Base-by-base conservation (phyloP, 2,797 vertebrate genomes). In the Melanotaenia trifasciata region DNA sequence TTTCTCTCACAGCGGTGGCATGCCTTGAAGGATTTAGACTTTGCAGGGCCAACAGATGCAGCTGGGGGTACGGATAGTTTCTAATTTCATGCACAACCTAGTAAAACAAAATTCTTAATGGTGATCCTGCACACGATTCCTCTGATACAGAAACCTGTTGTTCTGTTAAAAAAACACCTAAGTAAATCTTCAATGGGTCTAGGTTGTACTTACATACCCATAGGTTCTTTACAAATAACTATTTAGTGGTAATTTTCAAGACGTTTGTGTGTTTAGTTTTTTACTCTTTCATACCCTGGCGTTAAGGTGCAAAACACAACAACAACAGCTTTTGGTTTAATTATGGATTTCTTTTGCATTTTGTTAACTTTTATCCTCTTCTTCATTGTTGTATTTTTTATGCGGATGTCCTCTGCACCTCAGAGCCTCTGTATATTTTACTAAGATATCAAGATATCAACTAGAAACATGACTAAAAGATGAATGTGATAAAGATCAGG, bases 61-160 rank as follows among this genome's bases (percentile, higher is more conserved):
- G 95, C 92, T 98, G 98, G 53, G 98, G 97, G 83, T 98, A 99
- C 1, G 97, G 97, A 81, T 99, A 98, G 91, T 97, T 99, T 95
- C 98, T 95, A 92, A 99, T 97, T 93, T 99, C 98, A 78, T 99
- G 97, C 80, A 99, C 96, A 69, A 99, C 97, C 98, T 99, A 85
- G 26, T 24, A 56, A 67, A 72, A 67, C 36, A 81, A 56, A 75
- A 30, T 11, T 18, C 6, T 24, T 62, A 28, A 28, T 26, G 12
- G 5, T 26, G 24, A 53, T 53, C 24, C 51, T 53, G 51, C 22
- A 24, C 22, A 24, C 24, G 13, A 11, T 53, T 26, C 51, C 50
- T 51, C 50, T 53, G 20, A n/a, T 50, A 22, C 47, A 51, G 2
- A 50, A 50, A 47, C 47, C 47, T 45, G 43, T n/a, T 47, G 45